These are phyloP conservation scores for Antheraea assamensis DNA, from an alignment of 2,888 invertebrate genomes.

Conservation along the genomic window DNA sequence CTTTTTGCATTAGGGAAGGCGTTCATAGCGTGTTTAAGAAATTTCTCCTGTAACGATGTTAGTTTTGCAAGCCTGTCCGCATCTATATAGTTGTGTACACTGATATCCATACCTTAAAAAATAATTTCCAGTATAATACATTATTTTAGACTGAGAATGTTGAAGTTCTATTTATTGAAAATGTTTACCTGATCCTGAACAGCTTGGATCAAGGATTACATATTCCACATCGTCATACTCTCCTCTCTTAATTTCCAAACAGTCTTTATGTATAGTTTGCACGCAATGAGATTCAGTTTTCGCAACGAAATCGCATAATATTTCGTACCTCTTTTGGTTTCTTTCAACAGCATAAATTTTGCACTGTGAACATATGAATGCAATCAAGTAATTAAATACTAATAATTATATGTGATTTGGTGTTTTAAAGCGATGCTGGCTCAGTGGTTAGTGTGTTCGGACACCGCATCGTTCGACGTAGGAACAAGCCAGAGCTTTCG, in stretches of 20 bases:
- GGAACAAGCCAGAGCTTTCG: too few relatives aligned
- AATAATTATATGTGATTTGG: not conserved
- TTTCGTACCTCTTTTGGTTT: constrained; percentile 84
- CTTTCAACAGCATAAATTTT: constrained; percentile 92
- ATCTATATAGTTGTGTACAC: constrained; percentile 71
- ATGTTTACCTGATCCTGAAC: constrained; percentile 93
- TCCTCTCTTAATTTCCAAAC: constrained; percentile 83
- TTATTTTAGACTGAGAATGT: not conserved
- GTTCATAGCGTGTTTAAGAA: constrained; percentile 92
- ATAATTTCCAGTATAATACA: not conserved
- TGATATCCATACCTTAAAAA: constrained; percentile 65
- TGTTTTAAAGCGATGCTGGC: too few relatives aligned
- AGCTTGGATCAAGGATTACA: constrained; percentile 97
- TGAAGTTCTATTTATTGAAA: not conserved
- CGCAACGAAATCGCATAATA: constrained; percentile 84
- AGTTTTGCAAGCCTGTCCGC: constrained; percentile 84
- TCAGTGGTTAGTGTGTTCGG: too few relatives aligned
- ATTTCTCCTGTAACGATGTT: constrained; percentile 90
- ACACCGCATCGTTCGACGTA: too few relatives aligned
- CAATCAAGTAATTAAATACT: not conserved
- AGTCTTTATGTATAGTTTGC: constrained; percentile 86
- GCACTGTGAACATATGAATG: constrained; percentile 68
- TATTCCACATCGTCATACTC: constrained; percentile 89
- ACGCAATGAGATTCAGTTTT: constrained; percentile 86
- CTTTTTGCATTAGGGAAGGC: constrained; percentile 91